phyloP scores from a whole-genome alignment of 2,113 vertebrate genomes.

The Orycteropus afer region DNA sequence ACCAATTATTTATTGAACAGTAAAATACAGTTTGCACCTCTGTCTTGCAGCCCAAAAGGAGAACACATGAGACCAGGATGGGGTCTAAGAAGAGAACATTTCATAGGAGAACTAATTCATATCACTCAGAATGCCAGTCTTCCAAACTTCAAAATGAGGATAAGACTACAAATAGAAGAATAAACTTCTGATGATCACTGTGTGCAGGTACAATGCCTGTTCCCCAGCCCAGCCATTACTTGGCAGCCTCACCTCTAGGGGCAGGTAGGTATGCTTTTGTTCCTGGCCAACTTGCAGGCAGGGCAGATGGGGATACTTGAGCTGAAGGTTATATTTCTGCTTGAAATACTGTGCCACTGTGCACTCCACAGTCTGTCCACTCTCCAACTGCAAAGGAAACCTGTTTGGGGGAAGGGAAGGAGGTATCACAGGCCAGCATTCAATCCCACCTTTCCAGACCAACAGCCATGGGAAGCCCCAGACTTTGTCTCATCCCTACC shows the following conservation, averaged over 20 bases:
- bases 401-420: conserved; percentile 76
- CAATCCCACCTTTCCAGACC: background rate
- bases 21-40: conserved; percentile 52
- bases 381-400: conserved; percentile 91
- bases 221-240: conserved; percentile 3
- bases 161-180: background rate
- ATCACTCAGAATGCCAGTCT: conserved; percentile 32
- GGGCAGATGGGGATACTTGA: conserved; percentile 94
- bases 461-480: background rate
- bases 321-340: conserved; percentile 91
- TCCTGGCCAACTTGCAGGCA: conserved; percentile 99
- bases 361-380: conserved; percentile 91
- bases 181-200: background rate
- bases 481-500: conserved; percentile 32
- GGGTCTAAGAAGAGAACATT: background rate
- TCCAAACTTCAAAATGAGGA: conserved; percentile 47
- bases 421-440: conserved; percentile 10
- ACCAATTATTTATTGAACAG: conserved; percentile 54
- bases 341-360: conserved; percentile 92
- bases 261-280: conserved; percentile 99
- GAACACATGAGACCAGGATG: background rate
- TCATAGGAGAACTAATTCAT: conserved; percentile 5
- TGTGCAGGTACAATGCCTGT: background rate
- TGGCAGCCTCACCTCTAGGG: conserved; percentile 94
- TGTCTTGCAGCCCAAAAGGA: conserved; percentile 46